Evolutionary conservation across 2,888 invertebrate species (phyloP), one percentile per base, ranked within the genome.

Genomic region (Pammene fasciana): DNA sequence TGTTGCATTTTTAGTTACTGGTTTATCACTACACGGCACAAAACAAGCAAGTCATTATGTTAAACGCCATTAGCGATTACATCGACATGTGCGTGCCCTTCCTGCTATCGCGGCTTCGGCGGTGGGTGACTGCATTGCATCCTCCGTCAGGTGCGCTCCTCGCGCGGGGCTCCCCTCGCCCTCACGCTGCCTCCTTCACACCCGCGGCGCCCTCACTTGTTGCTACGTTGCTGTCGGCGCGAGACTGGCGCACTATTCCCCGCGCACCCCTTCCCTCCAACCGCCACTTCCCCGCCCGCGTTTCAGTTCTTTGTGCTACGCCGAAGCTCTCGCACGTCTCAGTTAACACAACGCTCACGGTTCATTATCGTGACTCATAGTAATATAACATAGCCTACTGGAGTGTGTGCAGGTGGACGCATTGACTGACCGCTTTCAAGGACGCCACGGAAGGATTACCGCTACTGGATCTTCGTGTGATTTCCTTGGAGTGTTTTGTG

Each of bases 281-380:
- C 82, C 82, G 79, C 80, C 81, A 80, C 80, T 86, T 84, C 86
- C 84, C 86, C 85, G 86, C 88, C 88, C 89, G 87, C 87, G 84
- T 84, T 86, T 90, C 89, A 92, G 92, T 93, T 90, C 91, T 92
- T 90, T 92, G 92, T 92, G 90, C 87, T 89, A 88, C 83, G 83
- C 82, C 80, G 87, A 84, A 82, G 83, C 80, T 86, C 80, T 84
- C 78, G 84, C 83, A 90, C 88, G 92, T 89, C 72, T 78, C 84
- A 85, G 80, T 79, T 73, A 65, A 77, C 76, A 78, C 73, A 76
- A 79, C 82, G 81, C 82, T 82, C 77, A 71, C 70, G 67, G 67
- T 84, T 80, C 78, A 81, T 77, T 84, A 76, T 83, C 85, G 89
- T 87, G 85, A 80, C 82, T 76, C 78, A 81, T 80, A 81, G 80